A percentile compares a stretch with the other conserved stretches of the same genome.
phyloP scores from a whole-genome alignment of 1,140 invertebrate genomes.

The Pantala flavescens region DNA sequence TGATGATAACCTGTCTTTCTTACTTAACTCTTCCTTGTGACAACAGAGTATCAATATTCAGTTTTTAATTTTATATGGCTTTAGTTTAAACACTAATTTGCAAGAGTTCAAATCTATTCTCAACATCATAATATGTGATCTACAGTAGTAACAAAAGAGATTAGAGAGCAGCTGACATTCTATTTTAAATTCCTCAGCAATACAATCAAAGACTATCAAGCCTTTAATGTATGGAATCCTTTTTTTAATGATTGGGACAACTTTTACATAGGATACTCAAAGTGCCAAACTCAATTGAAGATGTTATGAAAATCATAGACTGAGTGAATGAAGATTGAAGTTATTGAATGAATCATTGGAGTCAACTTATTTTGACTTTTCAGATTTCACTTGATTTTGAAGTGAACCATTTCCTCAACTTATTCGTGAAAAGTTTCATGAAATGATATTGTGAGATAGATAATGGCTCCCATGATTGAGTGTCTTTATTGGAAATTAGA shows the following conservation, averaged over 20 bases:
- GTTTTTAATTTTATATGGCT: not conserved
- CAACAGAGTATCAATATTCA: not conserved
- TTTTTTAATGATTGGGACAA: not conserved
- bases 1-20: conserved; percentile 1
- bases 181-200: not conserved
- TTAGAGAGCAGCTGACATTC: not conserved
- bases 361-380: not conserved
- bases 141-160: not conserved
- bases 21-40: too few species aligned
- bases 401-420: not conserved
- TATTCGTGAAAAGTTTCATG: too few species aligned
- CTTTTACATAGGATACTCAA: not conserved
- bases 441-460: not conserved
- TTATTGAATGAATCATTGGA: not conserved
- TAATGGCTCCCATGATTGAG: not conserved
- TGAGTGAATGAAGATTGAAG: not conserved
- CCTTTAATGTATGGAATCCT: too few species aligned
- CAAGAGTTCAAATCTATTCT: not conserved
- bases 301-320: not conserved
- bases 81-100: too few species aligned
- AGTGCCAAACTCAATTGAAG: not conserved
- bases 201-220: not conserved
- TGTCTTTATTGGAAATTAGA: not conserved
- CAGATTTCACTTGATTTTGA: not conserved
- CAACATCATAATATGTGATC: not conserved